Evolutionary conservation across 2,888 invertebrate species (phyloP).

Genomic region (Elysia crispata): DNA sequence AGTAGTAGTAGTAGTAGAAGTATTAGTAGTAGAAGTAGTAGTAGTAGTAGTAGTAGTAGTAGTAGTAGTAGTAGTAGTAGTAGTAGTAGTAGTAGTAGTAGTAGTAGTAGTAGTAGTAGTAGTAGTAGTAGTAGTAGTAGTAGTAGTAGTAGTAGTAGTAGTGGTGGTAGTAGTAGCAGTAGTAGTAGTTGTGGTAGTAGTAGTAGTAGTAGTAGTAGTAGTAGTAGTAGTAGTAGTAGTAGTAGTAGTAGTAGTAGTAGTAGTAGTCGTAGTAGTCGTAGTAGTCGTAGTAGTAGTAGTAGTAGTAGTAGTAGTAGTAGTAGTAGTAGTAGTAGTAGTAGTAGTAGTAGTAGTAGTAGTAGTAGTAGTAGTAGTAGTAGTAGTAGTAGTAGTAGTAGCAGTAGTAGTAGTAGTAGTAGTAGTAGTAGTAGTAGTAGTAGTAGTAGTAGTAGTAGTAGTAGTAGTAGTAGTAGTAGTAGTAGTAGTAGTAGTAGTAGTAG

Average conservation of each 20-base stretch:
- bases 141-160: constrained; percentile 9
- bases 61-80: constrained; percentile 28
- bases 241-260: constrained; percentile 29
- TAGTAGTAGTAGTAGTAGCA: too few relatives aligned
- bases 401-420: too few relatives aligned
- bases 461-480: too few relatives aligned
- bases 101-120: constrained; percentile 5
- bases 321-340: constrained; percentile 26
- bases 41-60: constrained; percentile 31
- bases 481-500: too few relatives aligned
- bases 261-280: too few relatives aligned
- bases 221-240: constrained; percentile 5
- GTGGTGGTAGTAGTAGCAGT: constrained; percentile 21
- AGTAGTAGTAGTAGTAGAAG: constrained; percentile 33
- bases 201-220: constrained; percentile 17
- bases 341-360: constrained; percentile 13
- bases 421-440: too few relatives aligned
- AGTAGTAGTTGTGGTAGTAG: too few relatives aligned
- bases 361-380: constrained; percentile 17
- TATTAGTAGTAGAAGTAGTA: too few relatives aligned
- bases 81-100: constrained; percentile 20
- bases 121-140: constrained; percentile 27
- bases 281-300: too few relatives aligned
- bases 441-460: too few relatives aligned
- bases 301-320: constrained; percentile 3